A percentile compares a stretch with the other conserved stretches of the same genome.
Evolutionary conservation across 2,797 vertebrate genomes (phyloP).

Genomic region (Loriculus beryllinus): DNA sequence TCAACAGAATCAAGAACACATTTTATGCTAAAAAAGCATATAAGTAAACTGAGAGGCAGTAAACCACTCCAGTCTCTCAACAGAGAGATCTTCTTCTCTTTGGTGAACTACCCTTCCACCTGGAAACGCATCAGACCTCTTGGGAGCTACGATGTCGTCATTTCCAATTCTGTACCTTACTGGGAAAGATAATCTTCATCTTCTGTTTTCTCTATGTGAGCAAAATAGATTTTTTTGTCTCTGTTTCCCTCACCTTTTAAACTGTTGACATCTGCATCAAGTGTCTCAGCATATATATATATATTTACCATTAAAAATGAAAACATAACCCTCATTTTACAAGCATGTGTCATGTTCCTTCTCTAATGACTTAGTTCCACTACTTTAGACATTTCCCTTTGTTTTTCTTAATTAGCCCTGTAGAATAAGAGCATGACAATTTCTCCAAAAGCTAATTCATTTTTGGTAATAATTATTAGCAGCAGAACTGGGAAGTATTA

Average conservation of each 20-base stretch:
- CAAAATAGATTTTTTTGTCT: not conserved
- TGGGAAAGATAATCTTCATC: not conserved
- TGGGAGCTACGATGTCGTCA: not conserved
- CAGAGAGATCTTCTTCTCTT: not conserved
- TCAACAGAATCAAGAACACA: not conserved
- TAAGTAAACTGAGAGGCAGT: not conserved
- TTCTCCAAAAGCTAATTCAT: not conserved
- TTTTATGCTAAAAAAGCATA: not conserved
- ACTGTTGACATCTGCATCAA: not conserved
- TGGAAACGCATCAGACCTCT: not conserved
- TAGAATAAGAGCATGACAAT: not conserved
- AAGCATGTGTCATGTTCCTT: not conserved
- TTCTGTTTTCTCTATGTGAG: not conserved
- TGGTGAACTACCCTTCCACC: not conserved
- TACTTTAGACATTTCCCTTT: not conserved
- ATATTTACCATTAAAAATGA: not conserved
- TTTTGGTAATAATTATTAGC: not conserved
- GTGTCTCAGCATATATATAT: not conserved
- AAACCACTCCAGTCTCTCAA: not conserved
- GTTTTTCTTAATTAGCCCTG: not conserved
- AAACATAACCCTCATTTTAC: not conserved
- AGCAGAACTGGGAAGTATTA: not conserved
- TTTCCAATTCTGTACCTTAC: not conserved
- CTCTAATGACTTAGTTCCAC: not conserved
- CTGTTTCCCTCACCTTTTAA: not conserved